A percentile compares a stretch with the other conserved stretches of the same genome.
Conservation (phyloP, 1,140 invertebrate species). For the Drosophila hydei region DNA sequence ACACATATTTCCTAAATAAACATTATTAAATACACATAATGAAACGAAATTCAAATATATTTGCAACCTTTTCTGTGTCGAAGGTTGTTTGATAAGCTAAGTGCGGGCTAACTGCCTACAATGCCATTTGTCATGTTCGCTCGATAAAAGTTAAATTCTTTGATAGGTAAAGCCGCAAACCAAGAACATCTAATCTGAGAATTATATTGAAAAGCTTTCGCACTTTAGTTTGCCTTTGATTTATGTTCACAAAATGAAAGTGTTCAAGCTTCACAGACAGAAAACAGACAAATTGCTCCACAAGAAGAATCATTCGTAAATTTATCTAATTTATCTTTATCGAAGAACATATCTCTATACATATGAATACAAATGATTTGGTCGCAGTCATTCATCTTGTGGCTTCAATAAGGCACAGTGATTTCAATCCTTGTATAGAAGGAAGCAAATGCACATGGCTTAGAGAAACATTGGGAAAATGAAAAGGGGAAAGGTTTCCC, state of each 20-base stretch:
- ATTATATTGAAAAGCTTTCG: slow-evolving; percentile 7
- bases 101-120: background rate
- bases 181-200: slow-evolving; percentile 14
- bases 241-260: slow-evolving; percentile 41
- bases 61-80: background rate
- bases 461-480: too few relatives aligned
- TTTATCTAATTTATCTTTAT: too few relatives aligned
- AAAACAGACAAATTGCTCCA: too few relatives aligned
- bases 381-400: too few relatives aligned
- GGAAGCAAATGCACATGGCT: too few relatives aligned
- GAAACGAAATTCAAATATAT: background rate
- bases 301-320: too few relatives aligned
- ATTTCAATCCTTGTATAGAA: too few relatives aligned
- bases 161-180: slow-evolving; percentile 24
- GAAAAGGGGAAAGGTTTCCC: too few relatives aligned
- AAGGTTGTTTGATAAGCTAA: background rate
- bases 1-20: background rate
- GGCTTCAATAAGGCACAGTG: too few relatives aligned
- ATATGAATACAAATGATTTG: too few relatives aligned
- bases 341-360: too few relatives aligned
- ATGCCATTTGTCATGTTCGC: slow-evolving; percentile 23
- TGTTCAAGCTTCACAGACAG: slow-evolving; percentile 1
- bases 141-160: slow-evolving; percentile 13
- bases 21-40: background rate
- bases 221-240: slow-evolving; percentile 27